These are phyloP conservation scores for Trisateles emortualis DNA, from an alignment of 2,888 invertebrate genomes.

Conservation along the genomic window DNA sequence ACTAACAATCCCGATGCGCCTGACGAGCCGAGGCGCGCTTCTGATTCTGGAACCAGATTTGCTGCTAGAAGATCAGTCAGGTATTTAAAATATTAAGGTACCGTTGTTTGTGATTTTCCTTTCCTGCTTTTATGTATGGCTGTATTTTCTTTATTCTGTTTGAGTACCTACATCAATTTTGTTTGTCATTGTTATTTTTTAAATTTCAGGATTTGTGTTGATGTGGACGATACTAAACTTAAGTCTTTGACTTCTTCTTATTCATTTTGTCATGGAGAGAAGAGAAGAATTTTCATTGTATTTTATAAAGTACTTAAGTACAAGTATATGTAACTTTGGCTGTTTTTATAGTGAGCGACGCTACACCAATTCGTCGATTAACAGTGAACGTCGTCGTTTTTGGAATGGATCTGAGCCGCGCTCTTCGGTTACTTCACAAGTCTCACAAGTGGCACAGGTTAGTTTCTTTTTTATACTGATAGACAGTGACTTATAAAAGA, in stretches of 20 bases:
- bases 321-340: background rate
- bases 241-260: too few species aligned
- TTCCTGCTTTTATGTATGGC: background rate
- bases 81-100: slow-evolving; percentile 43
- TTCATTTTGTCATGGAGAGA: too few species aligned
- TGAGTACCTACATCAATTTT: too few species aligned
- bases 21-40: slow-evolving; percentile 71
- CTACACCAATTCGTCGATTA: slow-evolving; percentile 78
- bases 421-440: slow-evolving; percentile 80
- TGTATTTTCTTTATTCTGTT: background rate
- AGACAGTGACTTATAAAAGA: too few species aligned
- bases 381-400: slow-evolving; percentile 78
- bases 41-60: slow-evolving; percentile 69
- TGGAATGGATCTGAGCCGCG: slow-evolving; percentile 80
- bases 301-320: too few species aligned
- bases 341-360: slow-evolving; percentile 68
- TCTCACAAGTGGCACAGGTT: slow-evolving; percentile 77
- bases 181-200: too few species aligned
- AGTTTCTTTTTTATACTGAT: too few species aligned
- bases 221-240: too few species aligned
- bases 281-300: too few species aligned
- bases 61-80: slow-evolving; percentile 74
- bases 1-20: slow-evolving; percentile 44
- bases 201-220: too few species aligned
- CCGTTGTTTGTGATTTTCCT: background rate